Evolutionary conservation across 2,797 vertebrate species (phyloP).

Genomic region (Dicrostonyx torquatus): DNA sequence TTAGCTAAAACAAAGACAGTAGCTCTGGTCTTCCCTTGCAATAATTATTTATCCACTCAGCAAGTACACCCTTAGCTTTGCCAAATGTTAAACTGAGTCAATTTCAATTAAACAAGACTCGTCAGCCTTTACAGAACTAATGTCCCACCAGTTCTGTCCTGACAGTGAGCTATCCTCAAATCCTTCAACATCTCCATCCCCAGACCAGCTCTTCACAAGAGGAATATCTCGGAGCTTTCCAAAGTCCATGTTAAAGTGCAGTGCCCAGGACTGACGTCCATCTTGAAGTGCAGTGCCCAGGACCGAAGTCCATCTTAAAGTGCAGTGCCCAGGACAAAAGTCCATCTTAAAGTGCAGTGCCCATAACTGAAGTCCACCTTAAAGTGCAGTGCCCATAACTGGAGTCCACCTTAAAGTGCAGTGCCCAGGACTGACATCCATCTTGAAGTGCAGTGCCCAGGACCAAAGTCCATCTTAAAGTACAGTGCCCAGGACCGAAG

Average conservation of each 20-base stretch:
- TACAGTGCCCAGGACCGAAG: background rate
- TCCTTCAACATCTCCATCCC: background rate
- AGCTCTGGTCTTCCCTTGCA: background rate
- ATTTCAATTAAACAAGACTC: background rate
- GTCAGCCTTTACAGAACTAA: background rate
- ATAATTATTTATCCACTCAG: background rate
- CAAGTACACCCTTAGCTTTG: conserved; percentile 9
- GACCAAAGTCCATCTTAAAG: background rate
- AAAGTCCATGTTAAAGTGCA: background rate
- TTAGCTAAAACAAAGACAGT: background rate
- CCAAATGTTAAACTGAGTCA: background rate
- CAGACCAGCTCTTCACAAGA: background rate
- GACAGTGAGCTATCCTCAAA: background rate
- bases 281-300: background rate
- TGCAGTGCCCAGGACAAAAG: background rate
- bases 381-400: background rate
- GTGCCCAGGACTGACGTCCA: background rate
- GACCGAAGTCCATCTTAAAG: background rate
- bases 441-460: background rate
- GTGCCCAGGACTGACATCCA: background rate
- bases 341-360: background rate
- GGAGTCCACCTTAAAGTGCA: background rate
- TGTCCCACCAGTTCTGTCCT: background rate
- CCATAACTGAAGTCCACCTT: background rate
- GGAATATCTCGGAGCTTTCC: background rate